A percentile compares a stretch with the other conserved stretches of the same genome.
These are phyloP conservation scores for Anas platyrhynchos DNA, from an alignment of 2,113 vertebrate species.

Conservation along the genomic window DNA sequence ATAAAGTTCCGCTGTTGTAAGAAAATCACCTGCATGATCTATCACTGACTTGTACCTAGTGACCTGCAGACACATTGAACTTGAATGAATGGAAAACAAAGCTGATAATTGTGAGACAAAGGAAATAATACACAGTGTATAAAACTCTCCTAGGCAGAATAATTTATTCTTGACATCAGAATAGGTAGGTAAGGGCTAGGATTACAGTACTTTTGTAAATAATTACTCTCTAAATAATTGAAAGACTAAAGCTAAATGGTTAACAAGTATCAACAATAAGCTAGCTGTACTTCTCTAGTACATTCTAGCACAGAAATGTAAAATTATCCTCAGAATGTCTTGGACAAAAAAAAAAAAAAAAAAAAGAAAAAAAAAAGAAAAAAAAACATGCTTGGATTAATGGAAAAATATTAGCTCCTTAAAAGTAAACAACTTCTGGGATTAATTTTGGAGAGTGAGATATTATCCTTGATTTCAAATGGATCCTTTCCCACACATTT, in stretches of 20 bases:
- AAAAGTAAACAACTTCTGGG: background rate
- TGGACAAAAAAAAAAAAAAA: background rate
- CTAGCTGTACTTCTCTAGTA: background rate
- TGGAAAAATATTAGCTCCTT: background rate
- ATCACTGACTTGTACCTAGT: background rate
- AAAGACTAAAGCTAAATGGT: background rate
- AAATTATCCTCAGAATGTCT: background rate
- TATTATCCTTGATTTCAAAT: background rate
- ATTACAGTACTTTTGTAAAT: background rate
- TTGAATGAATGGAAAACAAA: background rate
- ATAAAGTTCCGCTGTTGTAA: accelerated
- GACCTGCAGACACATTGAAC: background rate
- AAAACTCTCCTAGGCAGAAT: background rate
- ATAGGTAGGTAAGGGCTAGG: background rate
- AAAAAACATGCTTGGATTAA: background rate
- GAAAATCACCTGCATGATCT: background rate
- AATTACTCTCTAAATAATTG: background rate
- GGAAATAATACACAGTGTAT: background rate
- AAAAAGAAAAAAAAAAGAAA: background rate
- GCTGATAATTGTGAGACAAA: background rate
- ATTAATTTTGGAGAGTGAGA: background rate
- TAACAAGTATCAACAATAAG: background rate
- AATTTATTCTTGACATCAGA: background rate
- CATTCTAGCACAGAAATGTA: background rate
- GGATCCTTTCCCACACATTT: background rate